Evolutionary conservation across 2,888 invertebrate genomes (phyloP), one percentile per base, ranked within the genome.

Genomic region (Rhagonycha lutea): DNA sequence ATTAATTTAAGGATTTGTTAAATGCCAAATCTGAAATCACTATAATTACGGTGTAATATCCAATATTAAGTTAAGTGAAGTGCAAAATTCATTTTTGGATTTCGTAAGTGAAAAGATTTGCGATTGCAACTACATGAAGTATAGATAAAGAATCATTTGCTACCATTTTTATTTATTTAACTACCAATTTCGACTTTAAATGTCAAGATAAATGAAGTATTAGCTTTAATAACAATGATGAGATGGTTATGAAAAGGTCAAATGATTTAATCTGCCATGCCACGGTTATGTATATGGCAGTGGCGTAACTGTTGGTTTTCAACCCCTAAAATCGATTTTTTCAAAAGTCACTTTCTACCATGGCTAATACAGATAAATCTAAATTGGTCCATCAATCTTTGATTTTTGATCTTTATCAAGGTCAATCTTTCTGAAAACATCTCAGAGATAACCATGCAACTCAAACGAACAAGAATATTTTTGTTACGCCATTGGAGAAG

Each of bases 231-330:
- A 70, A 70, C 70, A 63, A 65, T 65, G 71, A 71, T 32, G 71
- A 71, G 71, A 65, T 71, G 32, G 32, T 63, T 63, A 47, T 29
- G 18, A 68, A 73, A 73, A 73, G 73, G 73, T 73, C 68, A 68
- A 23, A 61, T 12, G 68, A 68, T 73, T 61, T 73, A 61, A 73
- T 73, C 61, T 68, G 68, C 68, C 61, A 9, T 47, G 5, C 47
- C 12, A 29, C 29, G 29, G 29, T 11, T 11, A 29, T 29, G 2
- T 29, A 8, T 47, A 47, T n/a, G n/a, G 1, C 47, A 47, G 47
- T 47, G 47, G 47, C 47, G 47, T 47, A 47, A 47, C 47, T 7
- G 5, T 8, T 5, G n/a, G 2, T n/a, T 47, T 47, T n/a, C n/a
- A 47, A 47, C n/a, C 47, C 47, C 47, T n/a, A n/a, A 47, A n/a